Percentiles rank a stretch among this genome's conserved stretches.
Conservation (phyloP, 1,140 invertebrate species). For the Probaryconus sp. region DNA sequence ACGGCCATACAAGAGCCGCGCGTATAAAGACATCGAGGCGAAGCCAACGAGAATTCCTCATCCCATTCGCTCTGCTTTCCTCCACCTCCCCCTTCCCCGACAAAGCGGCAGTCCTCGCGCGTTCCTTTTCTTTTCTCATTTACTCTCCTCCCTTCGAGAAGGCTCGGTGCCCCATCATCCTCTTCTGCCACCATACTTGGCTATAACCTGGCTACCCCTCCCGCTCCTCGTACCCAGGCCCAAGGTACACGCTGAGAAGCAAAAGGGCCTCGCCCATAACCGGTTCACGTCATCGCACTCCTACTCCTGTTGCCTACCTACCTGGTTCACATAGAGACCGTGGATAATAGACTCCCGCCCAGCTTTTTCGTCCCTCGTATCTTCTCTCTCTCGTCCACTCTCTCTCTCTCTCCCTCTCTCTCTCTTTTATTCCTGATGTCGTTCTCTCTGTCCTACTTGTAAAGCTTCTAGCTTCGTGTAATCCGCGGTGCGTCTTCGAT, state of each 20-base stretch:
- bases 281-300: slow-evolving; percentile 75
- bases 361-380: slow-evolving; percentile 16
- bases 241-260: slow-evolving; percentile 57
- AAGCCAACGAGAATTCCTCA: slow-evolving; percentile 79
- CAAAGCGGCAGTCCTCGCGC: no score
- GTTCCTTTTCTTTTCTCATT: slow-evolving; percentile 31
- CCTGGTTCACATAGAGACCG: slow-evolving; percentile 65
- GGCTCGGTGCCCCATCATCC: slow-evolving; percentile 68
- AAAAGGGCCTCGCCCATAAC: slow-evolving; percentile 77
- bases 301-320: slow-evolving; percentile 65
- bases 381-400: slow-evolving; percentile 3
- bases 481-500: slow-evolving; percentile 33
- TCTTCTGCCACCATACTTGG: slow-evolving; percentile 78
- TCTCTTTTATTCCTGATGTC: background rate
- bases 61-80: slow-evolving; percentile 67
- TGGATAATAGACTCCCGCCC: slow-evolving; percentile 64
- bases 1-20: slow-evolving; percentile 76
- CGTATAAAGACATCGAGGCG: slow-evolving; percentile 79
- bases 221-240: slow-evolving; percentile 29
- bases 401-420: slow-evolving; percentile 31
- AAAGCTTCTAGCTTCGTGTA: slow-evolving; percentile 27
- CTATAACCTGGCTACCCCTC: slow-evolving; percentile 64
- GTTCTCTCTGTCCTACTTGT: background rate
- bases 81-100: slow-evolving; percentile 8
- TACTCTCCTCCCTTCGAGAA: slow-evolving; percentile 23